Conservation (phyloP, 2,113 vertebrate species). For the Corvus cornix region DNA sequence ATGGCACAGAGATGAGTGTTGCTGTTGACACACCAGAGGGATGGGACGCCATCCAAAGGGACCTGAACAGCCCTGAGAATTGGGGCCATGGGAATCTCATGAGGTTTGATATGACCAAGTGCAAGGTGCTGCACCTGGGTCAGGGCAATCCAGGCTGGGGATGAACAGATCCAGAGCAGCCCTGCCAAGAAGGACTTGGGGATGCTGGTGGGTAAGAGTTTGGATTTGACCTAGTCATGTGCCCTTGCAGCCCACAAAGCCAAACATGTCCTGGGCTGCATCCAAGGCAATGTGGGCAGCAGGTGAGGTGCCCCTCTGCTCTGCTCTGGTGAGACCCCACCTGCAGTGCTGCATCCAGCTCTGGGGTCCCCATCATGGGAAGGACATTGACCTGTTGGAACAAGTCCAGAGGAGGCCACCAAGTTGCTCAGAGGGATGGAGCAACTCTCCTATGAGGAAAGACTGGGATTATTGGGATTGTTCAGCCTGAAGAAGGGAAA, state of each 20-base stretch:
- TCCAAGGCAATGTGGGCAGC: fast-evolving
- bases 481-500: not conserved
- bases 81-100: not conserved
- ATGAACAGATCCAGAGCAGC: not conserved
- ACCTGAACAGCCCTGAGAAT: not conserved
- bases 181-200: not conserved
- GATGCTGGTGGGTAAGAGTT: not conserved
- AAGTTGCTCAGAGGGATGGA: not conserved
- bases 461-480: not conserved
- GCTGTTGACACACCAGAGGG: not conserved
- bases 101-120: not conserved
- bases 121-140: not conserved
- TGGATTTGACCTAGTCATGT: not conserved
- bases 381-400: not conserved
- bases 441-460: not conserved
- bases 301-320: not conserved
- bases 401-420: not conserved
- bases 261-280: not conserved
- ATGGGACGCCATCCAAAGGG: not conserved
- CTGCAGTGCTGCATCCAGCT: not conserved
- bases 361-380: not conserved
- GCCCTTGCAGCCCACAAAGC: not conserved
- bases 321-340: not conserved
- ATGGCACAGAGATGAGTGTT: not conserved
- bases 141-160: not conserved